Percentiles rank a stretch among this genome's conserved stretches.
These are phyloP conservation scores for Silurus lanzhouensis DNA, from an alignment of 2,797 vertebrate species.

Conservation along the genomic window DNA sequence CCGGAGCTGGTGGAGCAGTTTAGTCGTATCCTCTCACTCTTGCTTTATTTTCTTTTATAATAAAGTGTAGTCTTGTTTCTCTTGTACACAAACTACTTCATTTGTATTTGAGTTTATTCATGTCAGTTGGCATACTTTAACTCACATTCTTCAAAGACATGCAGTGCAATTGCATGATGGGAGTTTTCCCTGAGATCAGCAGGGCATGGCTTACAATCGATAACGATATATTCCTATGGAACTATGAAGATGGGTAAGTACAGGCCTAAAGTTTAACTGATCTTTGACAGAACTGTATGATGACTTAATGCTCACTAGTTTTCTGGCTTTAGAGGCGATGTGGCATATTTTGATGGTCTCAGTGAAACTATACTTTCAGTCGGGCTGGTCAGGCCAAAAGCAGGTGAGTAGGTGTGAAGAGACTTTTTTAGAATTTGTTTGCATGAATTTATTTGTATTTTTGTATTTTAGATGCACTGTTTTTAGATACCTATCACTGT, in stretches of 20 bases:
- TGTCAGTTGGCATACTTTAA: constrained; percentile 57
- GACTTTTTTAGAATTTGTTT: background rate
- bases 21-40: constrained; percentile 87
- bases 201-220: constrained; percentile 97
- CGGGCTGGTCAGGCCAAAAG: constrained; percentile 92
- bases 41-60: background rate
- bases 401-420: constrained; percentile 73
- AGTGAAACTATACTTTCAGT: constrained; percentile 97
- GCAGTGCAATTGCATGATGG: constrained; percentile 99
- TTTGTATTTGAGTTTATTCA: background rate
- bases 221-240: constrained; percentile 99
- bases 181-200: constrained; percentile 93
- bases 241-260: constrained; percentile 96
- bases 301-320: background rate
- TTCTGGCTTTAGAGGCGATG: constrained; percentile 80
- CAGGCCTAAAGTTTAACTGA: background rate
- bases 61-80: background rate
- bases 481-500: background rate
- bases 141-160: constrained; percentile 79
- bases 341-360: constrained; percentile 95
- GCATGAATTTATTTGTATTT: no score
- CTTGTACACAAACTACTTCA: background rate
- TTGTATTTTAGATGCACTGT: background rate
- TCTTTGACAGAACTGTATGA: background rate
- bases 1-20: constrained; percentile 97